A percentile compares a stretch with the other conserved stretches of the same genome.
These are phyloP conservation scores for Adineta ricciae DNA, from an alignment of 2,888 invertebrate species.

Conservation along the genomic window DNA sequence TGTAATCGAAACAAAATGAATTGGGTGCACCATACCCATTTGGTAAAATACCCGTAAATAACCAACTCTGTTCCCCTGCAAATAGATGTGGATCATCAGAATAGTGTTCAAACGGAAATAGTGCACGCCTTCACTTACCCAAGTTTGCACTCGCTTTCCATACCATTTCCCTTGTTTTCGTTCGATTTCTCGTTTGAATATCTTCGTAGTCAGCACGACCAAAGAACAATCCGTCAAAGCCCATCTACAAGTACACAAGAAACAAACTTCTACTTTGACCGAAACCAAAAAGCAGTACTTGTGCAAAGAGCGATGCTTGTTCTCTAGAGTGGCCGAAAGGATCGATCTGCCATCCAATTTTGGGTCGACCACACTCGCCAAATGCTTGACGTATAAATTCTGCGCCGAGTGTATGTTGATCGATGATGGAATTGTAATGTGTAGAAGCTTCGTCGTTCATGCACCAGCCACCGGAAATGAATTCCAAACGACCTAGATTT, in stretches of 20 bases:
- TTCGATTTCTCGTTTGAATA: slow-evolving; percentile 57
- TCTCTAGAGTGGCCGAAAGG: slow-evolving; percentile 78
- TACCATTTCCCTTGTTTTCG: slow-evolving; percentile 67
- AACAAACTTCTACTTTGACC: too few relatives aligned
- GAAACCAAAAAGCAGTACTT: slow-evolving; percentile 38
- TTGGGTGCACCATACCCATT: slow-evolving; percentile 73
- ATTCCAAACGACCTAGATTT: slow-evolving; percentile 40
- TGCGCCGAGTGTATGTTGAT: slow-evolving; percentile 56
- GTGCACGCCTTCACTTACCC: slow-evolving; percentile 38
- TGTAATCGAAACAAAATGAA: slow-evolving; percentile 82
- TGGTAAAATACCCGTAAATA: slow-evolving; percentile 67
- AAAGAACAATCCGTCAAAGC: slow-evolving; percentile 29
- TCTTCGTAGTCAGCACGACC: slow-evolving; percentile 58
- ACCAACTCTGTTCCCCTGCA: slow-evolving; percentile 36
- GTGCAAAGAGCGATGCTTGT: slow-evolving; percentile 61
- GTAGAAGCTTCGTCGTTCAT: slow-evolving; percentile 56
- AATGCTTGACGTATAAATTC: slow-evolving; percentile 45
- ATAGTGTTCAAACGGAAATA: background rate
- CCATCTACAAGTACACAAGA: slow-evolving; percentile 36
- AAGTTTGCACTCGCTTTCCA: slow-evolving; percentile 64
- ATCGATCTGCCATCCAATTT: slow-evolving; percentile 74
- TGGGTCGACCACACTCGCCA: slow-evolving; percentile 62
- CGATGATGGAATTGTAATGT: slow-evolving; percentile 54
- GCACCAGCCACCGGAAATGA: slow-evolving; percentile 21
- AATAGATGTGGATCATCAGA: background rate